Evolutionary conservation across 1,140 invertebrate species (phyloP).

Genomic region (Psilanteris sp.): DNA sequence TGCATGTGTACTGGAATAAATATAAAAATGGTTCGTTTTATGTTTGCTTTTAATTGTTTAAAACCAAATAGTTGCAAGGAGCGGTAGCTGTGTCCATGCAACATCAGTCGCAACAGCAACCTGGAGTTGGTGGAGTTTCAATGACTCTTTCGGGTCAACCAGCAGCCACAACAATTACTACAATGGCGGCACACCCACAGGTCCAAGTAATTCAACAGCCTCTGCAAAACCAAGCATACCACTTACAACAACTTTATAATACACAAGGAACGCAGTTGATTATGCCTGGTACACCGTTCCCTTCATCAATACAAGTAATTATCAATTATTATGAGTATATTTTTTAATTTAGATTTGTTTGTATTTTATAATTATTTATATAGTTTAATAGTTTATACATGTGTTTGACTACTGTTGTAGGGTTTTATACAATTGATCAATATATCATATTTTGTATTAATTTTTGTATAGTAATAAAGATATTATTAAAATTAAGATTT

Average conservation of each 20-base stretch:
- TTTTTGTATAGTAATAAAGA: no score
- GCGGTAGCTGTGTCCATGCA: constrained; percentile 78
- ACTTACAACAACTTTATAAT: constrained; percentile 88
- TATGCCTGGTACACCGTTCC: constrained; percentile 87
- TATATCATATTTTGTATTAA: no score
- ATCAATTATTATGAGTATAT: no score
- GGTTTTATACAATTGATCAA: no score
- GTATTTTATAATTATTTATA: no score
- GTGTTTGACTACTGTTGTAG: no score
- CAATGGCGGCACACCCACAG: constrained; percentile 77
- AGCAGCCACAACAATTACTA: constrained; percentile 76
- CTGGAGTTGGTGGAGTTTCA: constrained; percentile 79
- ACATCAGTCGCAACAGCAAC: constrained; percentile 82
- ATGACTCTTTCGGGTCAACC: constrained; percentile 77
- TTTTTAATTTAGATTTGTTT: no score
- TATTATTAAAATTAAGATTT: no score
- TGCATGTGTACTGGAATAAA: no score
- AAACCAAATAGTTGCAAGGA: constrained; percentile 67
- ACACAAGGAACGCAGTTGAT: constrained; percentile 86
- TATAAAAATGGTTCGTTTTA: no score
- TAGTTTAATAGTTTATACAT: no score
- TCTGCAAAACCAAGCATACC: constrained; percentile 87
- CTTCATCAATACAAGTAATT: constrained; percentile 89
- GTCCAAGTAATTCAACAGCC: constrained; percentile 91
- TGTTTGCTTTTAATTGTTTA: constrained; percentile 1